Conservation (phyloP, 2,113 vertebrate genomes). For the Myotis yumanensis region DNA sequence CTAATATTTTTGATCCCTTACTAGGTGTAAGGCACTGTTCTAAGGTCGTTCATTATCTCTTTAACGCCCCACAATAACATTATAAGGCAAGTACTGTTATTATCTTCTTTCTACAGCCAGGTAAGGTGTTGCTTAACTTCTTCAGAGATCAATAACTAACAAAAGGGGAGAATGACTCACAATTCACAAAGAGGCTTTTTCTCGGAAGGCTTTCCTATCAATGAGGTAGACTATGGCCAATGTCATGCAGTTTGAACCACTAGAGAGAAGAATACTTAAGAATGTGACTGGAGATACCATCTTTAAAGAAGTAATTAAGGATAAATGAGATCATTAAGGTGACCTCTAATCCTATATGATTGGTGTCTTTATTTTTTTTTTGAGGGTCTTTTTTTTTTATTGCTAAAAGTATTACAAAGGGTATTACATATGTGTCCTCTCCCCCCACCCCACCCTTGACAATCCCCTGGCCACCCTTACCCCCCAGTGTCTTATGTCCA, state of each 20-base stretch:
- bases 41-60: not conserved
- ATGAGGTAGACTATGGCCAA: not conserved
- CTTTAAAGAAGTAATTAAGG: not conserved
- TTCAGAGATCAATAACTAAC: not conserved
- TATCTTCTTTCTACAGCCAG: not conserved
- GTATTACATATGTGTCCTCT: no score
- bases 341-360: not conserved
- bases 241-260: not conserved
- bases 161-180: conserved; percentile 6
- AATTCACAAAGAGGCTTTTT: not conserved
- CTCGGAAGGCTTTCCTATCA: not conserved
- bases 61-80: not conserved
- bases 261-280: not conserved
- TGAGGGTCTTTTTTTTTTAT: no score
- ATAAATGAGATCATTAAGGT: not conserved
- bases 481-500: no score
- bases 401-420: no score
- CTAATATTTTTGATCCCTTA: not conserved
- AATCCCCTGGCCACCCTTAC: no score
- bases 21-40: not conserved
- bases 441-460: no score
- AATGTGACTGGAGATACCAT: not conserved
- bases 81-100: conserved; percentile 15
- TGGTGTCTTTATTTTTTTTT: not conserved
- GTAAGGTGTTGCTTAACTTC: not conserved